Percentiles rank a stretch among this genome's conserved stretches.
Evolutionary conservation across 2,113 vertebrate species (phyloP).

Genomic region (Pterocles gutturalis): DNA sequence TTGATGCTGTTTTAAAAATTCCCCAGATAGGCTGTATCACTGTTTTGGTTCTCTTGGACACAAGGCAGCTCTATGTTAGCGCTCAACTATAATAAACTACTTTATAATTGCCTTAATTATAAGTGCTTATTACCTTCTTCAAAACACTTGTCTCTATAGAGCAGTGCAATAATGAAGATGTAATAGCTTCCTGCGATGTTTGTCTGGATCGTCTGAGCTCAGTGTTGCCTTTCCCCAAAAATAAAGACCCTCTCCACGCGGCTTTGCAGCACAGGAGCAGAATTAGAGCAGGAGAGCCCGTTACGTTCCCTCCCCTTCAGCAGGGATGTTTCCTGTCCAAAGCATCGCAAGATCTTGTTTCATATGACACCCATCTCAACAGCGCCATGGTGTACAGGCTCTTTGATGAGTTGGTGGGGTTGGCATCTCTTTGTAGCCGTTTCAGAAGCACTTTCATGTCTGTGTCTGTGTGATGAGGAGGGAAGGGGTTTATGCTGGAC

Average conservation of each 20-base stretch:
- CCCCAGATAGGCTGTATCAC: background rate
- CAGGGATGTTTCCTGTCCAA: background rate
- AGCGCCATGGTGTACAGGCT: rapidly evolving
- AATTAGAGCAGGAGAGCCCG: background rate
- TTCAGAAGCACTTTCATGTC: background rate
- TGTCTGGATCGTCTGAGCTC: slow-evolving; percentile 13
- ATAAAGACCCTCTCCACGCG: background rate
- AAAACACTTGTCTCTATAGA: slow-evolving; percentile 63
- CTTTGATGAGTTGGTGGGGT: background rate
- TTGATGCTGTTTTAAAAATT: slow-evolving; percentile 49
- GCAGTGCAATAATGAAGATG: slow-evolving; percentile 46
- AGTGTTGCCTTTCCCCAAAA: background rate
- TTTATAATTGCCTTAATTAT: slow-evolving; percentile 70
- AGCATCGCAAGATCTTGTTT: background rate
- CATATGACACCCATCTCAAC: background rate
- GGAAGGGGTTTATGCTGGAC: background rate
- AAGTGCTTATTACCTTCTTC: slow-evolving; percentile 65
- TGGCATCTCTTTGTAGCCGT: background rate
- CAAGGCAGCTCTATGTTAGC: background rate
- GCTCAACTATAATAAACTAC: slow-evolving; percentile 61
- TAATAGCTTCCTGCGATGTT: background rate
- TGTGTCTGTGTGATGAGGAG: background rate
- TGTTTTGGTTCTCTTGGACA: slow-evolving; percentile 46
- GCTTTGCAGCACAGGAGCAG: background rate
- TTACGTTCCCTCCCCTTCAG: background rate